Conservation (phyloP, 2,888 invertebrate species). For the Cylindroiulus punctatus region DNA sequence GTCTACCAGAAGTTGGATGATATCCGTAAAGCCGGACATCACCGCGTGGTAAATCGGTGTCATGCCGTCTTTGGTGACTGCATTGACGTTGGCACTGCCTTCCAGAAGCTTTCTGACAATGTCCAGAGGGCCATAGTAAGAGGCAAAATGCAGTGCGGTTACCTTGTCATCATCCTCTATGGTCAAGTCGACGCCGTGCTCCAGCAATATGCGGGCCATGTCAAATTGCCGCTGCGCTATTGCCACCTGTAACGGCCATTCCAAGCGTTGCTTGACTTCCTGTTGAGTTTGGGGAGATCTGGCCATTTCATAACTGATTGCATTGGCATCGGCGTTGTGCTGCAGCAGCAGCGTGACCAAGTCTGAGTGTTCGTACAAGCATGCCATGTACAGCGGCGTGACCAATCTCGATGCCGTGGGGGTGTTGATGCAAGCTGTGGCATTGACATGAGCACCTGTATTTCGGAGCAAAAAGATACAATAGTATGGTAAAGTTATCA, state of each 20-base stretch:
- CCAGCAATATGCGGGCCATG: neutral
- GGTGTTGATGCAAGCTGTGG: neutral
- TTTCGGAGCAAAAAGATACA: too few species aligned
- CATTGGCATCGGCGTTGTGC: neutral
- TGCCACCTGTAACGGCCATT: neutral
- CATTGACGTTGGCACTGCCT: neutral
- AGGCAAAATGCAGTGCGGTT: slow-evolving; percentile 37
- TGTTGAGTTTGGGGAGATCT: neutral
- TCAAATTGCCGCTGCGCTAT: neutral
- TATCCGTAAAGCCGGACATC: slow-evolving; percentile 65
- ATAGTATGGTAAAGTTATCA: too few species aligned
- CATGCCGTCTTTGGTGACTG: neutral
- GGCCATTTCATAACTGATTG: neutral
- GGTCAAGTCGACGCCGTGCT: neutral
- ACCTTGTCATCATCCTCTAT: neutral
- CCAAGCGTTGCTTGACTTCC: neutral
- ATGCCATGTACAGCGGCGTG: neutral
- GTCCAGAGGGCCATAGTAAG: too few species aligned
- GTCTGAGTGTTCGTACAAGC: neutral
- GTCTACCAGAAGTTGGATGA: slow-evolving; percentile 70
- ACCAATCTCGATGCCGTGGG: too few species aligned
- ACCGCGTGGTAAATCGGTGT: slow-evolving; percentile 71
- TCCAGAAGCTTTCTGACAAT: neutral
- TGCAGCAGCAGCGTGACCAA: neutral
- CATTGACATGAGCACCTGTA: neutral